Evolutionary conservation across 1,140 invertebrate genomes (phyloP), one percentile per base, ranked within the genome.

Genomic region (Lepidostoma basale): DNA sequence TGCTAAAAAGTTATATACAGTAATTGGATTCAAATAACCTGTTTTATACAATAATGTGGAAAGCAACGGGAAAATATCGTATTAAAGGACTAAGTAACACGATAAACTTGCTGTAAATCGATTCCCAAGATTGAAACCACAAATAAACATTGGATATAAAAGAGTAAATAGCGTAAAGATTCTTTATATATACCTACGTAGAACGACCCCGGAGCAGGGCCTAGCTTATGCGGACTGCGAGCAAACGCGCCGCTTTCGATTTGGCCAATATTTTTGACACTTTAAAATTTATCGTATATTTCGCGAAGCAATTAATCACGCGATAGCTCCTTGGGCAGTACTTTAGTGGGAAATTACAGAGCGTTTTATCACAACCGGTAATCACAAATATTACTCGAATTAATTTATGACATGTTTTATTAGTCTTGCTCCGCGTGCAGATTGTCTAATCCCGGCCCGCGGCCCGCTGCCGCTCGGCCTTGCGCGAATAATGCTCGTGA

Each of bases 351-450:
- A 69, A 69, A 69, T 69, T 69, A 56, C 39, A 39, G 59, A 26
- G 22, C 40, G 45, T 69, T 69, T 63, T 52, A 63, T 62, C 59
- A 9, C 39, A 33, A 39, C 18, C 49, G 33, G 60, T 63, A 63
- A 69, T 63, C 44, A 49, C 49, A 45, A 54, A 20, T 39, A 56
- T 59, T 63, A 54, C 23, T 49, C 18, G 33, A n/a, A 8, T 16
- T 63, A 63, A 69, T 69, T 69, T 69, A 69, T 56, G 39, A 47
- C 47, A 23, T 22, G 39, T 69, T 62, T 69, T 69, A 69, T 69
- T 62, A 33, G 67, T 16, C 10, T 28, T 10, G 20, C 23, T 62
- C 23, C 12, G 45, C 33, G 14, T 22, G 23, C 33, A 39, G 59
- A 62, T 44, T 22, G 26, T 30, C 49, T 14, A 30, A 54, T 54